phyloP scores from a whole-genome alignment of 2,888 invertebrate genomes.

The Polietes domitor region DNA sequence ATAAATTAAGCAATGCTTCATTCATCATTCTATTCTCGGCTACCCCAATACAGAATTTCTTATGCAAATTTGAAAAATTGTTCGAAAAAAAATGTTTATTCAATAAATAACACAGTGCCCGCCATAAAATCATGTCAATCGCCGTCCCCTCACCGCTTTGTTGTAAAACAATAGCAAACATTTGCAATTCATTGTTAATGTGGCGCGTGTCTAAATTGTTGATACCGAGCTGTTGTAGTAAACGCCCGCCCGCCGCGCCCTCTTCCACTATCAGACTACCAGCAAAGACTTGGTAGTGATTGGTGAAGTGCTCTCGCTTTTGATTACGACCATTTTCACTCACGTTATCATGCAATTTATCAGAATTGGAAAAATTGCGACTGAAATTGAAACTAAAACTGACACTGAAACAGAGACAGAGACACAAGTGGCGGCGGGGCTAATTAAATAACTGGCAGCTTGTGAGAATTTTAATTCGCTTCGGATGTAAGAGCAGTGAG shows the following conservation, averaged over 20 bases:
- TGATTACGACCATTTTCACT: not conserved
- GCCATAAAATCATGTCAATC: not conserved
- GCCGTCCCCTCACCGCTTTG: not conserved
- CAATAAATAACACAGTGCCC: not conserved
- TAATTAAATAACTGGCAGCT: not conserved
- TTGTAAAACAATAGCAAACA: not conserved
- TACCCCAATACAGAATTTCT: not conserved
- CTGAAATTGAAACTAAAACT: not conserved
- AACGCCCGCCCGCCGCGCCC: not conserved
- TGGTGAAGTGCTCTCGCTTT: too few species aligned
- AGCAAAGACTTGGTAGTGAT: too few species aligned
- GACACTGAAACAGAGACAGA: not conserved
- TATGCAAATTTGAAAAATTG: slow-evolving; percentile 23
- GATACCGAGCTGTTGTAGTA: not conserved
- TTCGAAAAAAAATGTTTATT: not conserved
- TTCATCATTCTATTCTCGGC: not conserved
- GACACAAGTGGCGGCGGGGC: not conserved
- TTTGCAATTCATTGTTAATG: not conserved
- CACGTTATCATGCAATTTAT: not conserved
- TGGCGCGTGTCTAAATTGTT: slow-evolving; percentile 7
- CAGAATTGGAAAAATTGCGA: too few species aligned
- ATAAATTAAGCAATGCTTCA: too few species aligned
- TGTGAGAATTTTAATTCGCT: not conserved
- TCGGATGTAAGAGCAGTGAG: too few species aligned
- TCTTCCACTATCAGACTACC: not conserved